Evolutionary conservation across 2,113 vertebrate species (phyloP).

Genomic region (Panthera uncia): DNA sequence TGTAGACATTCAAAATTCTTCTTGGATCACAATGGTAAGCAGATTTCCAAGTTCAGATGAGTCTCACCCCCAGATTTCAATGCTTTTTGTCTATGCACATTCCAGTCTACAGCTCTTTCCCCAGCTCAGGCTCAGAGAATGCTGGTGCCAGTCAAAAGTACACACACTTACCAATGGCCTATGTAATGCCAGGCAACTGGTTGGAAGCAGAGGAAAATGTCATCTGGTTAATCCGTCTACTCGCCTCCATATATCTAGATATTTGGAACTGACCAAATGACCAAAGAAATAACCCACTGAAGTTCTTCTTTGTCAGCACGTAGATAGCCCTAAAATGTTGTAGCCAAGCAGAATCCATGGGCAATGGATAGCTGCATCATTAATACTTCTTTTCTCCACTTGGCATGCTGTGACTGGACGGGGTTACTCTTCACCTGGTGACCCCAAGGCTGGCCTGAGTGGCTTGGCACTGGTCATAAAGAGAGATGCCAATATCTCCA

Average conservation of each 20-base stretch:
- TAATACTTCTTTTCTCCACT: conserved; percentile 5
- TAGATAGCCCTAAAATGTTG: background rate
- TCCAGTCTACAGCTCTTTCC: background rate
- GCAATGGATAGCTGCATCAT: background rate
- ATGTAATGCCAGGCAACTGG: background rate
- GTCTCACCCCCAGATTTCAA: background rate
- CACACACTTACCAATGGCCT: background rate
- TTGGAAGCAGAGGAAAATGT: background rate
- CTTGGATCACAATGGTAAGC: background rate
- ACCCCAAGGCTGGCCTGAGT: background rate
- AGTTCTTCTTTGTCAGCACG: background rate
- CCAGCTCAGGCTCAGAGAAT: background rate
- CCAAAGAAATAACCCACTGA: background rate
- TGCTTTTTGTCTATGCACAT: background rate
- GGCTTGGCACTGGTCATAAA: conserved; percentile 22
- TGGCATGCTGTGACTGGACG: background rate
- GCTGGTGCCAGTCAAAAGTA: background rate
- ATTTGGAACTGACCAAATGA: conserved; percentile 24
- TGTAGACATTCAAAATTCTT: background rate
- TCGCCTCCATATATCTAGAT: background rate
- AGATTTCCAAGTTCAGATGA: conserved; percentile 19
- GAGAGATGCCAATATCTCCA: conserved; percentile 18
- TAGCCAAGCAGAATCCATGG: background rate
- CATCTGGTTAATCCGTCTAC: background rate
- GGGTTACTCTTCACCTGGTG: conserved; percentile 24